Evolutionary conservation across 2,797 vertebrate species (phyloP).

Genomic region (Halcyon smyrnensis): DNA sequence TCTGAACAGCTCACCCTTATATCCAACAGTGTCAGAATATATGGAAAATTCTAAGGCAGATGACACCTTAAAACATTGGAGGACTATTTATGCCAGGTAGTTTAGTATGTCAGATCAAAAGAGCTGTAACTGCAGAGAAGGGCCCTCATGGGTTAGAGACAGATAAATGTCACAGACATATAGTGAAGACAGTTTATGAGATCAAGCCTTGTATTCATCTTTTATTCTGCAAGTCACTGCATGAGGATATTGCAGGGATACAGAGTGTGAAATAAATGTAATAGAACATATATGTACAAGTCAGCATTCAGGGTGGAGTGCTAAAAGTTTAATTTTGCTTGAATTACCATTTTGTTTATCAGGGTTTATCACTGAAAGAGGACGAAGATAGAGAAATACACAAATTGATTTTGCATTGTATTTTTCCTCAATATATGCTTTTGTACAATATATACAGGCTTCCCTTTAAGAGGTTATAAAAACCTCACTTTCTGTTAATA

Average conservation of each 20-base stretch:
- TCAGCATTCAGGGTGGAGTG: background rate
- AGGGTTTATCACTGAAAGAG: background rate
- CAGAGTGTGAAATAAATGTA: background rate
- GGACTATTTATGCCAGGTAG: constrained; percentile 9
- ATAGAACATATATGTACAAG: background rate
- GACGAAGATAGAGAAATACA: background rate
- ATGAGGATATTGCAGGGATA: background rate
- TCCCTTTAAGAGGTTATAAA: constrained; percentile 31
- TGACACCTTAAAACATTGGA: constrained; percentile 20
- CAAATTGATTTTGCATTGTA: constrained; percentile 12
- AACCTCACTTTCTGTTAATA: background rate
- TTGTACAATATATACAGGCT: background rate
- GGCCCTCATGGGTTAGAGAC: background rate
- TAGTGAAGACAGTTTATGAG: background rate
- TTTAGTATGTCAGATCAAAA: background rate
- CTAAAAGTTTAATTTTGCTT: constrained; percentile 13
- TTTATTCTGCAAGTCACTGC: background rate
- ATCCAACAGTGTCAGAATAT: background rate
- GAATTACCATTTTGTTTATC: background rate
- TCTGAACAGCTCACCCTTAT: background rate
- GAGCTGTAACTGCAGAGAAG: background rate
- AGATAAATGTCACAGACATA: background rate
- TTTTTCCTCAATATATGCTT: constrained; percentile 4
- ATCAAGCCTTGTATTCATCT: background rate
- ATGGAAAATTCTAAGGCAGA: constrained; percentile 32